Conservation (phyloP, 2,113 vertebrate genomes). For the Cyanistes caeruleus region DNA sequence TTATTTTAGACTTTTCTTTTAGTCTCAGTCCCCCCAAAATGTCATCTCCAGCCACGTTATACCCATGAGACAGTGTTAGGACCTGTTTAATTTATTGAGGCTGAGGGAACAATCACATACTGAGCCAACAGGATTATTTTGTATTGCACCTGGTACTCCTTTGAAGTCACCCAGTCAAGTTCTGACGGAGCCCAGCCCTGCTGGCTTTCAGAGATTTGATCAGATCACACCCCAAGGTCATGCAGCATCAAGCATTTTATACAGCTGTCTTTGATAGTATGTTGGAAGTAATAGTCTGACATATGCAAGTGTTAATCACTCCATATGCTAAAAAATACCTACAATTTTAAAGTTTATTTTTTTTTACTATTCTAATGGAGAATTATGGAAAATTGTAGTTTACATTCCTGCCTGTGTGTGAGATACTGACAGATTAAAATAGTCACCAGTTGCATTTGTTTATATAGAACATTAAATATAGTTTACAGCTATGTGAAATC, state of each 20-base stretch:
- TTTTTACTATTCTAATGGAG: not conserved
- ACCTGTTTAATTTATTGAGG: constrained; percentile 28
- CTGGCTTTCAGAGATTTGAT: constrained; percentile 12
- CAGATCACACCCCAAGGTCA: constrained; percentile 14
- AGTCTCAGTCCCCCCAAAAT: not conserved
- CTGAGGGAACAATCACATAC: not conserved
- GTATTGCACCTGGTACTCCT: constrained; percentile 42
- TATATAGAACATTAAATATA: not conserved
- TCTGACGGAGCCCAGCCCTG: not conserved
- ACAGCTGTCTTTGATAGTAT: not conserved
- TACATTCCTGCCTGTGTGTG: not conserved
- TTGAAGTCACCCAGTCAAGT: constrained; percentile 63
- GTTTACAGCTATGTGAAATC: not conserved
- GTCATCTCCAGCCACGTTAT: not conserved
- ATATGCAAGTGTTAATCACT: constrained; percentile 4
- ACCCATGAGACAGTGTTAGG: not conserved
- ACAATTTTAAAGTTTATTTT: not conserved
- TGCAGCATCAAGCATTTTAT: not conserved
- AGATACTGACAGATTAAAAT: not conserved
- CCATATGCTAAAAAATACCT: not conserved
- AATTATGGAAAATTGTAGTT: not conserved
- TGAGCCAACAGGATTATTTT: constrained; percentile 10
- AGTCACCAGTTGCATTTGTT: not conserved
- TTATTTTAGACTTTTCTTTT: not conserved
- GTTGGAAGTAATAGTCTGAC: not conserved